Conservation (phyloP, 2,113 vertebrate genomes). For the Strigops habroptila region DNA sequence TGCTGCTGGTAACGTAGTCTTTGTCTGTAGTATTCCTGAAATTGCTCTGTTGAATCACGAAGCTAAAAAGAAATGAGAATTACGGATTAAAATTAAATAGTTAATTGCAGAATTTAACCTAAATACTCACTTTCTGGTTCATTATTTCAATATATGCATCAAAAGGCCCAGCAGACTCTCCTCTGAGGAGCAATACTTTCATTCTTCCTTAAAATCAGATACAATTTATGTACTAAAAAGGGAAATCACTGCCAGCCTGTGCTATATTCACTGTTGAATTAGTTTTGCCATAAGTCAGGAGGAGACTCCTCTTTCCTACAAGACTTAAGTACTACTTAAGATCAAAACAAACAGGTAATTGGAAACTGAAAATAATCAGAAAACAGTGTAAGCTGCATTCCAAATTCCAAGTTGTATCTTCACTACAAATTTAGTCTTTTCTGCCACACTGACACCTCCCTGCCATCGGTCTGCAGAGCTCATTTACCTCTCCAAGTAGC, state of each 20-base stretch:
- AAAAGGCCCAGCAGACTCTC: background rate
- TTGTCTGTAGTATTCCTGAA: slow-evolving; percentile 95
- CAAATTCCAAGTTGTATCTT: background rate
- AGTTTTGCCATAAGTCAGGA: background rate
- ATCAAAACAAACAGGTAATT: background rate
- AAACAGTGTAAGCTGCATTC: background rate
- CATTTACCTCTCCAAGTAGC: background rate
- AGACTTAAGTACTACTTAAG: background rate
- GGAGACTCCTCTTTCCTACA: background rate
- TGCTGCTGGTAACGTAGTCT: slow-evolving; percentile 96
- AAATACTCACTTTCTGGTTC: background rate
- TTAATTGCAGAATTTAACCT: background rate
- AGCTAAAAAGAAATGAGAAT: slow-evolving; percentile 74
- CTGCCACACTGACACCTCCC: fast-evolving
- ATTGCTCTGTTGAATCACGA: slow-evolving; percentile 91
- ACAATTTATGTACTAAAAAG: background rate
- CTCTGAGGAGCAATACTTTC: background rate
- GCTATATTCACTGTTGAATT: background rate
- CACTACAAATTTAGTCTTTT: background rate
- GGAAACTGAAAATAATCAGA: background rate
- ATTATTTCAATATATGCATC: background rate
- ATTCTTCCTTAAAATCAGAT: background rate
- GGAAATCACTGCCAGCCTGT: background rate
- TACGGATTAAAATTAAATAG: background rate
- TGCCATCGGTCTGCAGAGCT: background rate